Evolutionary conservation across 2,113 vertebrate species (phyloP).

Genomic region (Narcine bancroftii): DNA sequence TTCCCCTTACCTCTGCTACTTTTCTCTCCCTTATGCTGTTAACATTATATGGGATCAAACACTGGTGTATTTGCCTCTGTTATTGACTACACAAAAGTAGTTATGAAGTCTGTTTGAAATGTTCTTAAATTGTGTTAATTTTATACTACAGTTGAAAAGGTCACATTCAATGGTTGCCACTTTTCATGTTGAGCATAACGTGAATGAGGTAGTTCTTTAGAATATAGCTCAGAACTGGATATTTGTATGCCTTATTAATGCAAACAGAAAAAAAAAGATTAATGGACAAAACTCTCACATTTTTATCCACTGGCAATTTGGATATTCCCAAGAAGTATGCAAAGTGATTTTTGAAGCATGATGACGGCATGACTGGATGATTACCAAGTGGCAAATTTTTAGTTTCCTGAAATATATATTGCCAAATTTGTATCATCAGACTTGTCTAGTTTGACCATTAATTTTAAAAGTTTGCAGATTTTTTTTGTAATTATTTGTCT

Average conservation of each 20-base stretch:
- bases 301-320: neutral
- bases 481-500: conserved; percentile 40
- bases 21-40: neutral
- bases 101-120: neutral
- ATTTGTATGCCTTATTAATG: neutral
- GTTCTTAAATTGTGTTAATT: neutral
- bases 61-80: neutral
- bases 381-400: neutral
- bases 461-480: conserved; percentile 31
- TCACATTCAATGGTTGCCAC: neutral
- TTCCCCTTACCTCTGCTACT: neutral
- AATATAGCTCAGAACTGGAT: neutral
- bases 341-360: neutral
- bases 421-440: neutral
- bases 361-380: neutral
- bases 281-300: neutral
- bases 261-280: neutral
- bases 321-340: neutral
- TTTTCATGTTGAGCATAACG: neutral
- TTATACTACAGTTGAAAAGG: neutral
- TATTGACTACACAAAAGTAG: neutral
- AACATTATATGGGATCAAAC: neutral
- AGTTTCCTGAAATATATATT: neutral
- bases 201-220: neutral
- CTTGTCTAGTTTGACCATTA: neutral